Base-by-base conservation (phyloP, 1,140 invertebrate species). In the Drosophila kikkawai region DNA sequence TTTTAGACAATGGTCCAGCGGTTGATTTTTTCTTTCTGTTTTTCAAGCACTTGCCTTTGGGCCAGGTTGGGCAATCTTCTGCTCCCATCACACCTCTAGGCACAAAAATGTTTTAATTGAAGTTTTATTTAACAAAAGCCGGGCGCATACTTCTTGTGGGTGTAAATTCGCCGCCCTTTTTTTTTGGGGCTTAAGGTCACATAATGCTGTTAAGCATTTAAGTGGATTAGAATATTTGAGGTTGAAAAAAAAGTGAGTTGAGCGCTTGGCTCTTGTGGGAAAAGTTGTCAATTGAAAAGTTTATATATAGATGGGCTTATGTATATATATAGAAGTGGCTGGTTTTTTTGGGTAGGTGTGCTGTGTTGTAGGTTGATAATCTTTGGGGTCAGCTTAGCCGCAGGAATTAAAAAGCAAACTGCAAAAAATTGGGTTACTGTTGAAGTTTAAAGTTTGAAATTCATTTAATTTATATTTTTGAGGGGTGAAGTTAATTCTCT, bases 181-280 rank as follows among this genome's bases (percentile, higher is more conserved):
- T 50, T 61, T 45, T 29, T 41, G 59, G 42, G 41, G 53, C 44
- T 73, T 73, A 50, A 42, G 56, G 57, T 69, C 82, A 51, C 78
- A 88, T 88, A 90, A 88, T 88, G 76, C 74, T 80, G 79, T 88
- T 90, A 88, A 88, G 79, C 85, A 85, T 90, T 88, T 90, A 88
- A 88, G 85, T 88, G 81, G 85, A 90, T 88, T 90, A 90, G 85
- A 85, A 90, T 84, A 84, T 84, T 73, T 73, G 60, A 88, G 84
- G 84, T 88, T 82, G 45, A 22, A 56, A 64, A 80, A 65, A 74
- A 74, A 67, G 56, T 44, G 53, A 80, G 47, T 64, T 73, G 63
- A 36, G 51, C 19, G 55, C n/a, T 75, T 65, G 41, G 58, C 57
- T 64, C 58, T 53, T 65, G 50, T 50, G 47, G 50, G 65, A 71